These are phyloP conservation scores for Hafferia zeledoni DNA, from an alignment of 2,797 vertebrate genomes.

Conservation along the genomic window DNA sequence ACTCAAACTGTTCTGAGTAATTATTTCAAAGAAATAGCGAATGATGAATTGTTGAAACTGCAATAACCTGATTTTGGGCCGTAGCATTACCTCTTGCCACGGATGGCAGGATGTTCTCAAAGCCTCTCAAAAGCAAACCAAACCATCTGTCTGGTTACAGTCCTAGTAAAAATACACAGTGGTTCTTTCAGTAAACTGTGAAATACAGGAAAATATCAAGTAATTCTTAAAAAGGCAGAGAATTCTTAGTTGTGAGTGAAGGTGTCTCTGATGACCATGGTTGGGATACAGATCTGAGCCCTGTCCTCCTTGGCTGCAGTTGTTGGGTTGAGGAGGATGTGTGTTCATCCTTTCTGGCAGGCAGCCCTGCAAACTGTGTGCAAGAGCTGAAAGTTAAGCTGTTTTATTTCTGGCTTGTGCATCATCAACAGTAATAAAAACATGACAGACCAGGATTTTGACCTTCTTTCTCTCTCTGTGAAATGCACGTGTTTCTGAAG, in stretches of 20 bases:
- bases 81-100: background rate
- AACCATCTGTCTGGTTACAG: background rate
- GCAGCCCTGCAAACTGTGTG: background rate
- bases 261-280: background rate
- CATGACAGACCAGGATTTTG: slow-evolving; percentile 19
- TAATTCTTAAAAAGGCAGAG: background rate
- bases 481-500: background rate
- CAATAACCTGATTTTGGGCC: background rate
- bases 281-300: background rate
- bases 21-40: background rate
- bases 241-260: background rate
- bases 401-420: slow-evolving; percentile 57
- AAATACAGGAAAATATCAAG: background rate
- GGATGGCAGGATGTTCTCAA: background rate
- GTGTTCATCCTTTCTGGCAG: slow-evolving; percentile 41
- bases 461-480: background rate
- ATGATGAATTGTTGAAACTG: background rate
- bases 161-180: background rate
- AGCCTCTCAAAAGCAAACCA: background rate
- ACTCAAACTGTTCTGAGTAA: background rate
- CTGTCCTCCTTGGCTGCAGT: background rate
- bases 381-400: slow-evolving; percentile 57
- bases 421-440: slow-evolving; percentile 45
- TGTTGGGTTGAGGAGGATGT: background rate
- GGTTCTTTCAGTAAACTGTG: background rate